Evolutionary conservation across 2,113 vertebrate species (phyloP).

Genomic region (Riparia riparia): DNA sequence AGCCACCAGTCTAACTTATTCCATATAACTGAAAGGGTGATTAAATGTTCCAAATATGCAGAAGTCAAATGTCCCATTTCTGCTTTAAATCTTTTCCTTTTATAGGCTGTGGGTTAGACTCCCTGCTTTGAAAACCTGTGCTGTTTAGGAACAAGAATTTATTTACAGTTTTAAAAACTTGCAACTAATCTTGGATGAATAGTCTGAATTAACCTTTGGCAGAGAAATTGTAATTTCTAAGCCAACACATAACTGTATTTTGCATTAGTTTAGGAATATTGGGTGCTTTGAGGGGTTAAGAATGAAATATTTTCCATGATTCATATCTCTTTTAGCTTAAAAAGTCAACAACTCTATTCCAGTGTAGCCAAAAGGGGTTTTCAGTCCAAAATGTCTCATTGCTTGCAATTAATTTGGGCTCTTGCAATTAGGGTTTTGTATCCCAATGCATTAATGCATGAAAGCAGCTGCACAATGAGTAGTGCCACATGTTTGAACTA

Average conservation of each 20-base stretch:
- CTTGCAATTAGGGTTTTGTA: slow-evolving; percentile 54
- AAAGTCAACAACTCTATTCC: slow-evolving; percentile 48
- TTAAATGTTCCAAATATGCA: slow-evolving; percentile 64
- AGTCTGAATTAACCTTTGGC: slow-evolving; percentile 55
- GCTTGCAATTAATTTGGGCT: slow-evolving; percentile 55
- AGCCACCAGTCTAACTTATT: slow-evolving; percentile 26
- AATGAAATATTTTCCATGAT: slow-evolving; percentile 65
- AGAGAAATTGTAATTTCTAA: background rate
- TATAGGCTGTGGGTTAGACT: slow-evolving; percentile 49
- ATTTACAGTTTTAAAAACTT: slow-evolving; percentile 65
- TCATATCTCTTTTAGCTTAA: slow-evolving; percentile 53
- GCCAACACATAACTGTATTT: slow-evolving; percentile 51
- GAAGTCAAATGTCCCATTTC: slow-evolving; percentile 56
- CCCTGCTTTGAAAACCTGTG: slow-evolving; percentile 55
- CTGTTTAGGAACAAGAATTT: slow-evolving; percentile 61
- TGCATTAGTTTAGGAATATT: slow-evolving; percentile 47
- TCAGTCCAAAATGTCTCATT: slow-evolving; percentile 53
- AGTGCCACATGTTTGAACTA: slow-evolving; percentile 65
- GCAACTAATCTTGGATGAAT: slow-evolving; percentile 51
- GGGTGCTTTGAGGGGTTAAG: slow-evolving; percentile 43
- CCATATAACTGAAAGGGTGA: slow-evolving; percentile 51
- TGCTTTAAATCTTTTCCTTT: slow-evolving; percentile 71
- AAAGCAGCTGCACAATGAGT: slow-evolving; percentile 62
- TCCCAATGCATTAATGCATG: slow-evolving; percentile 58
- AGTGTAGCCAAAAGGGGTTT: slow-evolving; percentile 49